These are phyloP conservation scores for Ornithorhynchus anatinus DNA, from an alignment of 2,113 vertebrate species.

Conservation along the genomic window DNA sequence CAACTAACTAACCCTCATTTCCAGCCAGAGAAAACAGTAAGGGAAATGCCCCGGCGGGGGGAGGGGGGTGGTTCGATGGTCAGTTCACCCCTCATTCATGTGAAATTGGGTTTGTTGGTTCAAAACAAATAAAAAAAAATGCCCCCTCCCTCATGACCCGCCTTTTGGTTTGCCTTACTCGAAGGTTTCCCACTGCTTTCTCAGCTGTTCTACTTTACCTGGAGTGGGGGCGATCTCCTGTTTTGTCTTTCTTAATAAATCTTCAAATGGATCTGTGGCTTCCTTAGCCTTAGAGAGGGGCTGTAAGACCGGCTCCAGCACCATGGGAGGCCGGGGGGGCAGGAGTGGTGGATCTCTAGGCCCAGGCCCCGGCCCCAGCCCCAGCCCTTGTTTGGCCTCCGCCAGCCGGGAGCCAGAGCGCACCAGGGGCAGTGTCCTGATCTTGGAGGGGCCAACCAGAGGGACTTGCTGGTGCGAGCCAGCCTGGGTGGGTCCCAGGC, in stretches of 20 bases:
- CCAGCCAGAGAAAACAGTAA: neutral
- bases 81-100: neutral
- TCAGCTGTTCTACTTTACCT: constrained; percentile 85
- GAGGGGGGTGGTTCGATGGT: too few relatives aligned
- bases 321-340: constrained; percentile 66
- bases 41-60: neutral
- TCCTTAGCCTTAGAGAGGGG: constrained; percentile 59
- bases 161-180: constrained; percentile 72
- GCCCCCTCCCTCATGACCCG: neutral
- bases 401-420: constrained; percentile 65
- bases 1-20: neutral
- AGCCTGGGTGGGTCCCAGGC: constrained; percentile 44
- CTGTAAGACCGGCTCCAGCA: constrained; percentile 58
- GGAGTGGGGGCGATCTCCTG: constrained; percentile 72
- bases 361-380: constrained; percentile 51
- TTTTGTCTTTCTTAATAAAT: constrained; percentile 84
- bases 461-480: constrained; percentile 31
- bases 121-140: constrained; percentile 10
- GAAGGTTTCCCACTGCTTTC: constrained; percentile 93
- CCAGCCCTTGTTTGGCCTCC: constrained; percentile 69
- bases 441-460: constrained; percentile 49
- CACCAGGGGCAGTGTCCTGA: constrained; percentile 64
- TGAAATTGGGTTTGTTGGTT: constrained; percentile 35
- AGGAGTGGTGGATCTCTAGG: constrained; percentile 56
- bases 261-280: constrained; percentile 88